A percentile compares a stretch with the other conserved stretches of the same genome.
These are phyloP conservation scores for Pristionchus exspectatus DNA, from an alignment of 2,888 invertebrate species.

Conservation along the genomic window DNA sequence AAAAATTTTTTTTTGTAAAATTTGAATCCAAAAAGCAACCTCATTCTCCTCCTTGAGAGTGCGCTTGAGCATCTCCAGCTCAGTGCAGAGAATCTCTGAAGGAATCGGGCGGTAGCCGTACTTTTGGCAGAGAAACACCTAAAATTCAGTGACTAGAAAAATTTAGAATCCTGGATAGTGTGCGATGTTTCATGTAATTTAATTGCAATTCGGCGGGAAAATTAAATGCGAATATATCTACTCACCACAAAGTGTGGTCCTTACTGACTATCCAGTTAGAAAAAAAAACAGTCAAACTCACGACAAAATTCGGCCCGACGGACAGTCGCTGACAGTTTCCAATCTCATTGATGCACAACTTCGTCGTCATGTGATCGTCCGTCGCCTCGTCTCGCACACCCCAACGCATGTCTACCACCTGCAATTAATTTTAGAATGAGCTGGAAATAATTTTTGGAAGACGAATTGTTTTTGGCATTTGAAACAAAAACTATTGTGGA, in stretches of 20 bases:
- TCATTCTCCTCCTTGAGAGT: slow-evolving; percentile 83
- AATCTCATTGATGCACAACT: slow-evolving; percentile 97
- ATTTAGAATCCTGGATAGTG: too few relatives aligned
- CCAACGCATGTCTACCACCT: slow-evolving; percentile 99
- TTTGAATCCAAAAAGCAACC: too few relatives aligned
- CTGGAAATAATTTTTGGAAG: neutral
- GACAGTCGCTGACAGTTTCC: slow-evolving; percentile 96
- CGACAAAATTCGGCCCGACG: slow-evolving; percentile 98
- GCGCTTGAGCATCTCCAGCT: slow-evolving; percentile 90
- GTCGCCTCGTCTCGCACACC: slow-evolving; percentile 98
- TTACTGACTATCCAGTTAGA: too few relatives aligned
- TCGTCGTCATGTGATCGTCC: slow-evolving; percentile 99
- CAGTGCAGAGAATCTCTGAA: slow-evolving; percentile 93
- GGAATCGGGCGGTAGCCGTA: slow-evolving; percentile 98
- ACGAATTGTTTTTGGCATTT: too few relatives aligned
- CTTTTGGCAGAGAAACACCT: slow-evolving; percentile 96
- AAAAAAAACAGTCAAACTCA: slow-evolving; percentile 77
- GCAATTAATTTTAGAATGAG: slow-evolving; percentile 51
- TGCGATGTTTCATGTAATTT: too few relatives aligned
- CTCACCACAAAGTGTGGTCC: too few relatives aligned
- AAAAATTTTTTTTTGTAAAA: too few relatives aligned
- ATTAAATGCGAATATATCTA: too few relatives aligned
- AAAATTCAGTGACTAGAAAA: slow-evolving; percentile 25
- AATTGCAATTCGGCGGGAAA: too few relatives aligned
- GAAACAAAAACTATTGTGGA: too few relatives aligned